Conservation (phyloP, 2,113 vertebrate species). For the Mola mola region DNA sequence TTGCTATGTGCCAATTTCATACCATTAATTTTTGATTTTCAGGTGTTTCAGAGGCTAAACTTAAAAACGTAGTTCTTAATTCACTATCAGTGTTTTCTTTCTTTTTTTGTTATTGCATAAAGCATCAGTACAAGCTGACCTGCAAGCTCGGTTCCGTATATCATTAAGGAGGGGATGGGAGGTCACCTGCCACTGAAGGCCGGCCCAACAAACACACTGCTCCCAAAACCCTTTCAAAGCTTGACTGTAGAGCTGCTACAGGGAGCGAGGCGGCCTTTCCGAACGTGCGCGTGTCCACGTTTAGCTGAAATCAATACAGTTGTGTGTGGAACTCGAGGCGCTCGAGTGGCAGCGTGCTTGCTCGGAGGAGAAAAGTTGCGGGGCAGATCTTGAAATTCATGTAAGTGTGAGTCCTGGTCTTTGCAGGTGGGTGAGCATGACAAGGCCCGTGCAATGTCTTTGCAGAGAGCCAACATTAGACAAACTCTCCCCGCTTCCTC, state of each 20-base stretch:
- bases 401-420: slow-evolving; percentile 30
- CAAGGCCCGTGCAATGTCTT: slow-evolving; percentile 11
- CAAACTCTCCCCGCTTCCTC: slow-evolving; percentile 35
- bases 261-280: slow-evolving; percentile 37
- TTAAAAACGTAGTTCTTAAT: too few species aligned
- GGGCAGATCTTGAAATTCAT: slow-evolving; percentile 28
- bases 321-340: slow-evolving; percentile 65
- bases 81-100: too few species aligned
- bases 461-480: neutral
- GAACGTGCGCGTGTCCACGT: slow-evolving; percentile 46
- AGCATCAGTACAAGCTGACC: too few species aligned
- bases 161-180: slow-evolving; percentile 34
- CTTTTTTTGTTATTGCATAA: too few species aligned
- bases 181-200: slow-evolving; percentile 50
- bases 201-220: slow-evolving; percentile 52
- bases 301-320: slow-evolving; percentile 74
- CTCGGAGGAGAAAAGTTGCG: slow-evolving; percentile 10
- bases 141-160: slow-evolving; percentile 16
- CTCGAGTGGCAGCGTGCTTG: slow-evolving; percentile 36
- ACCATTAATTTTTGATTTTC: too few species aligned
- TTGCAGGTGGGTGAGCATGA: slow-evolving; percentile 15
- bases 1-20: too few species aligned
- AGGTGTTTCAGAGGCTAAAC: too few species aligned
- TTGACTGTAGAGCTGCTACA: slow-evolving; percentile 26
- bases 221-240: slow-evolving; percentile 53